phyloP scores from a whole-genome alignment of 2,797 vertebrate genomes.

The Pseudochirops corinnae region DNA sequence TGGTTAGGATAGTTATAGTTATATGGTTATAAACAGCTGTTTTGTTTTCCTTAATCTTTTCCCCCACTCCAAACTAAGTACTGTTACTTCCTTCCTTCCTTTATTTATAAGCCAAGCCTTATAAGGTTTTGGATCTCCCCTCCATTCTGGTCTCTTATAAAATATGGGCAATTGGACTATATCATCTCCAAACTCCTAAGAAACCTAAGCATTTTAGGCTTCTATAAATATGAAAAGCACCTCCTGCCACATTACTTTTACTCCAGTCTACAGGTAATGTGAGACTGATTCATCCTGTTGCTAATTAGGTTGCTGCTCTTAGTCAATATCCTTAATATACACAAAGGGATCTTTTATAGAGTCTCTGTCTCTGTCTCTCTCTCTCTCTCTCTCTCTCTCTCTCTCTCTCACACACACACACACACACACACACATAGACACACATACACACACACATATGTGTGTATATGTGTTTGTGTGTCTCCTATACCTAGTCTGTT shows the following conservation, averaged over 20 bases:
- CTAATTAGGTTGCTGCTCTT: constrained; percentile 27
- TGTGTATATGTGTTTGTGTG: too few species aligned
- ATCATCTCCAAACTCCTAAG: neutral
- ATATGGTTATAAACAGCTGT: neutral
- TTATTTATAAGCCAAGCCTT: neutral
- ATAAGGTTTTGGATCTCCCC: neutral
- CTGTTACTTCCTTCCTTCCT: neutral
- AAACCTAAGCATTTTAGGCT: neutral
- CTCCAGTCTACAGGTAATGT: neutral
- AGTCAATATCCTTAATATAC: constrained; percentile 20
- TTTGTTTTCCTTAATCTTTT: neutral
- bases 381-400: too few species aligned
- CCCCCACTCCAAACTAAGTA: neutral
- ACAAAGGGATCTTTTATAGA: neutral
- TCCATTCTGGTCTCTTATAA: neutral
- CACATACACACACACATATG: too few species aligned
- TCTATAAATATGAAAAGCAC: neutral
- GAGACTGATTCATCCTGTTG: neutral
- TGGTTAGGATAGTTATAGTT: neutral
- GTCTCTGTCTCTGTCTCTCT: too few species aligned
- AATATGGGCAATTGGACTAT: neutral
- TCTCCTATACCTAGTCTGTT: neutral
- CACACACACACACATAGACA: too few species aligned
- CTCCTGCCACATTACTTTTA: neutral
- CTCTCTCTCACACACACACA: too few species aligned